Evolutionary conservation across 2,113 vertebrate genomes (phyloP).

Genomic region (Phrynosoma platyrhinos): DNA sequence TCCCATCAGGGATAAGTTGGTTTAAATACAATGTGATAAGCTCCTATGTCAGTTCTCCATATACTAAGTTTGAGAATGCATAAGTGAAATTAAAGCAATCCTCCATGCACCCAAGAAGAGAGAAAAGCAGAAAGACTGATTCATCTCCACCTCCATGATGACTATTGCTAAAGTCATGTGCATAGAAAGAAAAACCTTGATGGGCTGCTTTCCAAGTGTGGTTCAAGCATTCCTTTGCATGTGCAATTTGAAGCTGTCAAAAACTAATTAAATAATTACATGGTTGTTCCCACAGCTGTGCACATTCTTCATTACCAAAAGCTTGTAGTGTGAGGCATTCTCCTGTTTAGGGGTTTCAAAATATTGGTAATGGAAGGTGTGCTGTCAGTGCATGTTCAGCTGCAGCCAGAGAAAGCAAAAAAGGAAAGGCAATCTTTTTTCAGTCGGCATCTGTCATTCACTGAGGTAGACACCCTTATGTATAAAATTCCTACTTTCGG

Average conservation of each 20-base stretch:
- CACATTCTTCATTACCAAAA: slow-evolving; percentile 73
- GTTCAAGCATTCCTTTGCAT: slow-evolving; percentile 69
- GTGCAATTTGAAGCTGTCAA: slow-evolving; percentile 76
- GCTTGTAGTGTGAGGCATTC: slow-evolving; percentile 69
- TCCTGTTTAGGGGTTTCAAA: slow-evolving; percentile 69
- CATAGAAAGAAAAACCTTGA: slow-evolving; percentile 54
- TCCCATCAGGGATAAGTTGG: too few relatives aligned
- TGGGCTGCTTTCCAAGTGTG: slow-evolving; percentile 62
- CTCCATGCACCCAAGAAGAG: slow-evolving; percentile 40
- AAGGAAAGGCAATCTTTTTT: slow-evolving; percentile 52
- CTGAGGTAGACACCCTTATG: slow-evolving; percentile 18
- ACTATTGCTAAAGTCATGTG: slow-evolving; percentile 64
- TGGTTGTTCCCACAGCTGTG: slow-evolving; percentile 78
- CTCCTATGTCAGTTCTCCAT: neutral
- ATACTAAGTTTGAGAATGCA: slow-evolving; percentile 21
- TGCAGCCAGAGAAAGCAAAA: slow-evolving; percentile 75
- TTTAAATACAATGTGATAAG: too few relatives aligned
- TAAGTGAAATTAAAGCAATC: slow-evolving; percentile 38
- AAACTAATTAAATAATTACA: slow-evolving; percentile 81
- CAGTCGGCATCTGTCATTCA: slow-evolving; percentile 39
- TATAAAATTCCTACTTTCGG: neutral
- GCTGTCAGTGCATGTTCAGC: slow-evolving; percentile 65
- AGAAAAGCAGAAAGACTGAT: neutral
- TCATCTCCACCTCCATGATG: neutral
- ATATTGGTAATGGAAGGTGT: slow-evolving; percentile 78